These are phyloP conservation scores for Smittia aterrima DNA, from an alignment of 2,888 invertebrate genomes.

Conservation along the genomic window DNA sequence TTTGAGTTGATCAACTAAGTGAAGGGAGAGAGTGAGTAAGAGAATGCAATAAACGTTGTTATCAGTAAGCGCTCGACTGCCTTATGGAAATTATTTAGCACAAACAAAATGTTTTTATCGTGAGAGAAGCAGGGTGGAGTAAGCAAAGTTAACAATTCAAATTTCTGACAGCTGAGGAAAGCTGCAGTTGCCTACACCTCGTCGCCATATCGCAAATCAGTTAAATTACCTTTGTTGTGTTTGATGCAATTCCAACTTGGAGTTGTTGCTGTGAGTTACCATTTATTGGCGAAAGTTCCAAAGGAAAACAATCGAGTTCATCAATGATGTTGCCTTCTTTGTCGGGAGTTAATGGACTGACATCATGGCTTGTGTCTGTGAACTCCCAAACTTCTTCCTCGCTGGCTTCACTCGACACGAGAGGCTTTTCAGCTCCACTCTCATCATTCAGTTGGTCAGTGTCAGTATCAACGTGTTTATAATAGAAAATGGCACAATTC, in stretches of 20 bases:
- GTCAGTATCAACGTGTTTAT: slow-evolving; percentile 83
- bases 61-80: neutral
- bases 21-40: neutral
- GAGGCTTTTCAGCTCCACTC: slow-evolving; percentile 47
- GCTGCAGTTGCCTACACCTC: neutral
- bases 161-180: too few relatives aligned
- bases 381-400: slow-evolving; percentile 59
- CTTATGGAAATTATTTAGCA: neutral
- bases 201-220: neutral
- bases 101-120: neutral
- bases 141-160: too few relatives aligned
- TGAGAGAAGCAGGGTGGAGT: neutral
- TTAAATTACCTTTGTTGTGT: slow-evolving; percentile 29
- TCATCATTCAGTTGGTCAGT: slow-evolving; percentile 62
- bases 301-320: neutral
- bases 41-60: neutral
- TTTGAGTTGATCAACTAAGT: slow-evolving; percentile 48
- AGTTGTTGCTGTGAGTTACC: slow-evolving; percentile 2
- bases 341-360: slow-evolving; percentile 13
- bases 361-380: slow-evolving; percentile 42
- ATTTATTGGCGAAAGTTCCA: neutral
- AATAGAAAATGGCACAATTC: slow-evolving; percentile 81
- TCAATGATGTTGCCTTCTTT: neutral
- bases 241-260: slow-evolving; percentile 6
- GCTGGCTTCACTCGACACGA: slow-evolving; percentile 58